phyloP scores from a whole-genome alignment of 2,888 invertebrate species.

The Chromoteleia sp. region DNA sequence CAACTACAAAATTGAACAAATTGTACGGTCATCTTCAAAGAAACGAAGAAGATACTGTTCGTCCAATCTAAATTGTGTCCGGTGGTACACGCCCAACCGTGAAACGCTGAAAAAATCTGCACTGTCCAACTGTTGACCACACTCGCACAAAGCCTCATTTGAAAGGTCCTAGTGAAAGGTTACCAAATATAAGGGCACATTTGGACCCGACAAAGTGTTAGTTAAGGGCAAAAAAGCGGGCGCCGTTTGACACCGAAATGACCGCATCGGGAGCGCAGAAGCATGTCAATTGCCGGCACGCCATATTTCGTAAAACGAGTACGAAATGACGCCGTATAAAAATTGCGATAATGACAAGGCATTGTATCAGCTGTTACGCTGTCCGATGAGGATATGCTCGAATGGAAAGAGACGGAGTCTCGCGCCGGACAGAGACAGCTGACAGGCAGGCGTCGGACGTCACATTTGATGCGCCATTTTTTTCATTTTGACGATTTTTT shows the following conservation, averaged over 20 bases:
- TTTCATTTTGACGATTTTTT: conserved; percentile 53
- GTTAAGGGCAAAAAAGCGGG: conserved; percentile 48
- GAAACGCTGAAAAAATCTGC: conserved; percentile 37
- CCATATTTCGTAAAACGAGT: conserved; percentile 53
- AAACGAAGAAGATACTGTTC: neutral
- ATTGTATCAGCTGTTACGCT: conserved; percentile 65
- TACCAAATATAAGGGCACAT: conserved; percentile 6
- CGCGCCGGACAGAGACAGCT: conserved; percentile 36
- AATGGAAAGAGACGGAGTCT: conserved; percentile 22
- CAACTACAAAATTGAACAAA: too few relatives aligned
- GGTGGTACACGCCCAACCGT: conserved; percentile 8
- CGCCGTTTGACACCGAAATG: conserved; percentile 65
- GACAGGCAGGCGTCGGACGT: conserved; percentile 63
- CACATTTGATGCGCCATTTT: conserved; percentile 57
- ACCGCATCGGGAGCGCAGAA: conserved; percentile 35
- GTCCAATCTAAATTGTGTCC: neutral
- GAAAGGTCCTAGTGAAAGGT: conserved; percentile 42
- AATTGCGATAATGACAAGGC: conserved; percentile 66
- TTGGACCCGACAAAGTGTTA: conserved; percentile 53
- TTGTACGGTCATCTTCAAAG: too few relatives aligned
- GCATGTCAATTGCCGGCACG: conserved; percentile 57
- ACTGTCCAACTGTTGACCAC: conserved; percentile 43
- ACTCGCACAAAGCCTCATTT: conserved; percentile 21
- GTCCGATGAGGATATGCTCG: conserved; percentile 43
- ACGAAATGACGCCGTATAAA: conserved; percentile 47